Conservation (phyloP, 2,797 vertebrate species). For the Coccyzus lansbergi region DNA sequence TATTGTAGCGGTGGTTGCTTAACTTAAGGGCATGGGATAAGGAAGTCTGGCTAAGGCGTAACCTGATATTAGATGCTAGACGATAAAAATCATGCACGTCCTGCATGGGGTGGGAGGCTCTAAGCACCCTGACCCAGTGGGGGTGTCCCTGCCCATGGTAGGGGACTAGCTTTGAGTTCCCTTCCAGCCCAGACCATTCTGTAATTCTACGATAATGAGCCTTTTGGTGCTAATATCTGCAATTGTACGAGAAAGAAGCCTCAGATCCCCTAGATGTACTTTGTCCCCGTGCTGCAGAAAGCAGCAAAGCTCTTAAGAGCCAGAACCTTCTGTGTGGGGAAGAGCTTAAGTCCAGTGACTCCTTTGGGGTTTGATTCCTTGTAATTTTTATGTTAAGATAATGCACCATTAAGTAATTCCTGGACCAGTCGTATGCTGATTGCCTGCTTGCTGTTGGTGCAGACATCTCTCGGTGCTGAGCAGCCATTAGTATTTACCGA, state of each 20-base stretch:
- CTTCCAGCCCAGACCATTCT: no score
- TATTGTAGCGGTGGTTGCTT: background rate
- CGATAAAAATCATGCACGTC: background rate
- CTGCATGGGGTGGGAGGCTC: background rate
- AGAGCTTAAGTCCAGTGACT: background rate
- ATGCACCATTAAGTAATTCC: background rate
- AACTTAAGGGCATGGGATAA: background rate
- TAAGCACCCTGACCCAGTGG: no score
- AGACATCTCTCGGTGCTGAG: background rate
- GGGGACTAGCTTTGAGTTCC: no score
- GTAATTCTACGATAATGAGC: background rate
- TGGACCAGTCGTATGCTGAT: background rate
- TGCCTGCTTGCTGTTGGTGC: background rate
- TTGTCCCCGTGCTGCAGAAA: background rate
- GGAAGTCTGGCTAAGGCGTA: background rate
- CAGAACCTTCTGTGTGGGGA: background rate
- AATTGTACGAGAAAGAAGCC: background rate
- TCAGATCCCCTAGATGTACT: rapidly evolving
- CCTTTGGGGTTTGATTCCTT: background rate
- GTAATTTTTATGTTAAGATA: background rate
- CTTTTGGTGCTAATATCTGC: no score
- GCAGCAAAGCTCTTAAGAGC: background rate
- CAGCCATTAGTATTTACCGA: constrained; percentile 56
- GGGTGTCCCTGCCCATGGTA: no score
- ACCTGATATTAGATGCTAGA: background rate